Percentiles rank a stretch among this genome's conserved stretches.
Conservation (phyloP, 2,113 vertebrate genomes). For the Sprattus sprattus region DNA sequence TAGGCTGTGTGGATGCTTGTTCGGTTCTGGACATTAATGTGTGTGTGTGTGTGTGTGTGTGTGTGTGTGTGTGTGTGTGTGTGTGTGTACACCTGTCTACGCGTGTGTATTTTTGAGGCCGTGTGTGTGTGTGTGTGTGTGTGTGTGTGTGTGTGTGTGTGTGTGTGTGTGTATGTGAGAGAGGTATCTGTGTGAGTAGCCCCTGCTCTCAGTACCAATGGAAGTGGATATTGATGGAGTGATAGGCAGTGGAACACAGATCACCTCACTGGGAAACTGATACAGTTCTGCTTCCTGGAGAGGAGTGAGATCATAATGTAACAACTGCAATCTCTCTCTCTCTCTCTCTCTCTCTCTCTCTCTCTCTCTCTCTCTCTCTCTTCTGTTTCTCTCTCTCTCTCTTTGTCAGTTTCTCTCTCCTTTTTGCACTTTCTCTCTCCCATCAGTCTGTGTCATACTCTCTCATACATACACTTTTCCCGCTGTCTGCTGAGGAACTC, state of each 20-base stretch:
- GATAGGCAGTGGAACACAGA: neutral
- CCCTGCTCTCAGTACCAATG: neutral
- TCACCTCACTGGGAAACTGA: neutral
- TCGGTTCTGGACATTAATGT: too few relatives aligned
- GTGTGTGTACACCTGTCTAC: too few relatives aligned
- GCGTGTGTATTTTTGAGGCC: too few relatives aligned
- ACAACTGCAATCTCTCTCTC: neutral
- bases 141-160: too few relatives aligned
- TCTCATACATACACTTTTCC: too few relatives aligned
- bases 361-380: slow-evolving; percentile 15
- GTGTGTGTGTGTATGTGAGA: too few relatives aligned
- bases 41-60: neutral
- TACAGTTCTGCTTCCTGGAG: neutral
- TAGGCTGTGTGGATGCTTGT: too few relatives aligned
- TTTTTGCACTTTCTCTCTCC: neutral
- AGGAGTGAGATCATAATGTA: neutral
- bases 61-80: neutral
- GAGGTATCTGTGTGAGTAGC: too few relatives aligned
- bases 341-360: neutral
- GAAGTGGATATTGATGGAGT: neutral
- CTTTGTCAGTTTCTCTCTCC: neutral
- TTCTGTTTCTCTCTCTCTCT: slow-evolving; percentile 23
- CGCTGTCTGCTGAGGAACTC: too few relatives aligned
- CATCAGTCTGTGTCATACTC: neutral
- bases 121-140: too few relatives aligned